phyloP scores from a whole-genome alignment of 1,140 invertebrate genomes.

The Drosophila sucinea region DNA sequence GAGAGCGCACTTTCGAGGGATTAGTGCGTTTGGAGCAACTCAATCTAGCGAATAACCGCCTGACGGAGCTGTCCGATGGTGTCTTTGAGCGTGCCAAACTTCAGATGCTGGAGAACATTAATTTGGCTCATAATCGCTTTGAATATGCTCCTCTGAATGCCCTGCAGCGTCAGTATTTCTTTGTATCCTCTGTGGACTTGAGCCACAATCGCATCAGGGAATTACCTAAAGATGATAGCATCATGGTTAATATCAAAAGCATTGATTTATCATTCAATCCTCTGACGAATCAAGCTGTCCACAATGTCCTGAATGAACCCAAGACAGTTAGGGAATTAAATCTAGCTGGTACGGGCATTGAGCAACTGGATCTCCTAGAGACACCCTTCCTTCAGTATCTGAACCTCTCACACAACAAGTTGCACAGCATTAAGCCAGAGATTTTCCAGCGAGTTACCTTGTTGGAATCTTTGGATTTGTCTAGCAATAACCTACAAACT shows the following conservation, averaged over 20 bases:
- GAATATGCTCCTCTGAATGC: constrained; percentile 90
- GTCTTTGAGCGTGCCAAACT: constrained; percentile 92
- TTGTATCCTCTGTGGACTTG: constrained; percentile 90
- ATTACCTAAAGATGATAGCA: constrained; percentile 91
- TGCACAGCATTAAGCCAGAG: constrained; percentile 86
- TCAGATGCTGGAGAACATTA: constrained; percentile 92
- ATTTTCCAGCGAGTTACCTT: constrained; percentile 91
- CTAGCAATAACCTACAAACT: constrained; percentile 88
- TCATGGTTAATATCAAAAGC: constrained; percentile 93
- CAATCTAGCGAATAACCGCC: constrained; percentile 89
- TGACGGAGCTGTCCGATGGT: constrained; percentile 90
- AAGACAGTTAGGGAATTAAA: constrained; percentile 93
- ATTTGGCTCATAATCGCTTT: constrained; percentile 91
- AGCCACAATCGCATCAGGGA: constrained; percentile 90
- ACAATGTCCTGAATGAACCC: constrained; percentile 92
- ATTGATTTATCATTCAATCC: constrained; percentile 94
- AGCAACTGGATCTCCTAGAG: constrained; percentile 88
- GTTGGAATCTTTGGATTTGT: constrained; percentile 90
- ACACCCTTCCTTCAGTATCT: constrained; percentile 92
- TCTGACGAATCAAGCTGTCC: constrained; percentile 88
- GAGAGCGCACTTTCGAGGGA: constrained; percentile 92
- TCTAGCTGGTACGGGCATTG: constrained; percentile 91
- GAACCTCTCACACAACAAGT: constrained; percentile 92
- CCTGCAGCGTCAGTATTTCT: constrained; percentile 92
- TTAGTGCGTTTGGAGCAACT: constrained; percentile 89